Conservation (phyloP, 2,113 vertebrate species). For the Forbesichthys agassizii region DNA sequence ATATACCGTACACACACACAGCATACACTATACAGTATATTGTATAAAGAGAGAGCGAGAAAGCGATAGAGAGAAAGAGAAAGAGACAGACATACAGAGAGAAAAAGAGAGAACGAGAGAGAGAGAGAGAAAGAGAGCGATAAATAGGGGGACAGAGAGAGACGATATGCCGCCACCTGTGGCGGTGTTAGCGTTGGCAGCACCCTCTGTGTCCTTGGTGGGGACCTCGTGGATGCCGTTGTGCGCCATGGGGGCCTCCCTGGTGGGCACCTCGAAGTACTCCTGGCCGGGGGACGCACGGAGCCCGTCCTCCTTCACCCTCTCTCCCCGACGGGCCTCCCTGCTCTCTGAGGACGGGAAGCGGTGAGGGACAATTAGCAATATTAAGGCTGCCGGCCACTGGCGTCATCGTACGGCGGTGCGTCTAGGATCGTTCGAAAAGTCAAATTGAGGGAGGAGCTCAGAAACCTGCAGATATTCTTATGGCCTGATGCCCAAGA, state of each 20-base stretch:
- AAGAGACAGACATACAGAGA: too few relatives aligned
- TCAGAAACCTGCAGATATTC: too few relatives aligned
- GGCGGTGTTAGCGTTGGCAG: slow-evolving; percentile 67
- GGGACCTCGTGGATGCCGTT: slow-evolving; percentile 91
- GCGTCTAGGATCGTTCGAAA: background rate
- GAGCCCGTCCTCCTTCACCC: slow-evolving; percentile 83
- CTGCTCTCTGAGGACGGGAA: slow-evolving; percentile 71
- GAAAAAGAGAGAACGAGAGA: too few relatives aligned
- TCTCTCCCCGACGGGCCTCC: slow-evolving; percentile 84
- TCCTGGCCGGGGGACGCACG: slow-evolving; percentile 82
- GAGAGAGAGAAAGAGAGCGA: too few relatives aligned
- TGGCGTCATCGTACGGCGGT: background rate
- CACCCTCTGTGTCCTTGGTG: slow-evolving; percentile 89
- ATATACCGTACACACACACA: too few relatives aligned
- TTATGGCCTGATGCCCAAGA: too few relatives aligned
- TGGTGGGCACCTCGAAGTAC: slow-evolving; percentile 95
- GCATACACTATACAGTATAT: too few relatives aligned
- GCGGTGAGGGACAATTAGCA: slow-evolving; percentile 4
- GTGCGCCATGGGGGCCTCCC: slow-evolving; percentile 86
- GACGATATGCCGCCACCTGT: slow-evolving; percentile 54
- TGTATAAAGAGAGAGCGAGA: too few relatives aligned
- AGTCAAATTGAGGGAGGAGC: too few relatives aligned
- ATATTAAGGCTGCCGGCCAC: background rate
- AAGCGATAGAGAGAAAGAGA: too few relatives aligned
- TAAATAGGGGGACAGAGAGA: background rate